Percentiles rank a stretch among this genome's conserved stretches.
Conservation (phyloP, 1,140 invertebrate genomes). For the Apis florea region DNA sequence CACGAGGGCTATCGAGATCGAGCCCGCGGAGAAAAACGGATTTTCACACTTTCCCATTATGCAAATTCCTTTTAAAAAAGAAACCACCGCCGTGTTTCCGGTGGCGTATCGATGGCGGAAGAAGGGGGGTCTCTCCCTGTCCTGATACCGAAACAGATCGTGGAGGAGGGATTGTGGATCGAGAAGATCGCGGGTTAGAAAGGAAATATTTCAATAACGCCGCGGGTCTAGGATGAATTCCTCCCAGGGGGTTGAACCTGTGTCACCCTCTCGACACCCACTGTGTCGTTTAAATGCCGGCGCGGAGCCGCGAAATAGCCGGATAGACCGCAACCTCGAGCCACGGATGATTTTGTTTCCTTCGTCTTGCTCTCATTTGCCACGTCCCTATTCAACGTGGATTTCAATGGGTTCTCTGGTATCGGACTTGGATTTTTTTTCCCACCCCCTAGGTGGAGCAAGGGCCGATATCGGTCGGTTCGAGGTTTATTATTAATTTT, state of each 20-base stretch:
- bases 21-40: constrained; percentile 67
- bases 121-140: not conserved
- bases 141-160: not conserved
- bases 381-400: constrained; percentile 4
- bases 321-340: constrained; percentile 56
- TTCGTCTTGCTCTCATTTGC: constrained; percentile 17
- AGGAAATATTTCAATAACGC: constrained; percentile 67
- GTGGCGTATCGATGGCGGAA: constrained; percentile 31
- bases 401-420: constrained; percentile 14
- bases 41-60: constrained; percentile 72
- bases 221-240: constrained; percentile 55
- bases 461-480: constrained; percentile 13
- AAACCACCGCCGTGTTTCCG: constrained; percentile 62
- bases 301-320: constrained; percentile 42
- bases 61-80: constrained; percentile 70
- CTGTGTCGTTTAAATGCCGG: constrained; percentile 56
- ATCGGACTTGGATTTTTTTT: too few species aligned
- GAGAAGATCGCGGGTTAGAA: constrained; percentile 29
- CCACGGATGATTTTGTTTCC: constrained; percentile 40
- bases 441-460: too few species aligned
- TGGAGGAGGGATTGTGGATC: not conserved
- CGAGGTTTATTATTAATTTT: constrained; percentile 32
- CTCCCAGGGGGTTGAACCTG: constrained; percentile 30
- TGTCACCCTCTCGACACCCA: not conserved
- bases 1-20: constrained; percentile 64